These are phyloP conservation scores for Phalacrocorax brasilianus DNA, from an alignment of 2,113 vertebrate species.

Conservation along the genomic window DNA sequence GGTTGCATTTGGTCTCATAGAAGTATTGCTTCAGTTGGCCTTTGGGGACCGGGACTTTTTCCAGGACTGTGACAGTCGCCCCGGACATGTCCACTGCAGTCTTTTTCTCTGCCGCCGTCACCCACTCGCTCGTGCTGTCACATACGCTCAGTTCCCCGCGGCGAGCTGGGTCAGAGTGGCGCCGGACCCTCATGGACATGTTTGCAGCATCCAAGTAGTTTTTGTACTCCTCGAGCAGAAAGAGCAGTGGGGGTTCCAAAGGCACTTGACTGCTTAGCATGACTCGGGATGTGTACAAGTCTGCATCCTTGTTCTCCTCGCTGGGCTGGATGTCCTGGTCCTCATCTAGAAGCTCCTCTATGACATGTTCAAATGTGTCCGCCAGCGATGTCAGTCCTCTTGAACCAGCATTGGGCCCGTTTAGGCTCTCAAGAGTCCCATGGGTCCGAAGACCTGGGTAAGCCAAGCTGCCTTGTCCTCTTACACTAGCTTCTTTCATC, in stretches of 20 bases:
- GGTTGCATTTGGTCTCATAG: conserved; percentile 99
- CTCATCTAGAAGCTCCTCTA: conserved; percentile 96
- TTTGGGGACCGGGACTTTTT: conserved; percentile 97
- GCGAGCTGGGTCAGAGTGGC: conserved; percentile 95
- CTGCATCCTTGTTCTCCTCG: conserved; percentile 89
- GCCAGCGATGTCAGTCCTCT: conserved; percentile 87
- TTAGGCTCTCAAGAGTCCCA: conserved; percentile 89
- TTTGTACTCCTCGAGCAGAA: conserved; percentile 99
- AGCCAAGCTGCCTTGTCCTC: conserved; percentile 93
- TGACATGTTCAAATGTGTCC: conserved; percentile 96
- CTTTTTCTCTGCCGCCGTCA: conserved; percentile 99
- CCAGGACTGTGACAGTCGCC: conserved; percentile 95
- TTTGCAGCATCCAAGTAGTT: conserved; percentile 99
- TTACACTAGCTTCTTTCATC: conserved; percentile 92
- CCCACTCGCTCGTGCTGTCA: conserved; percentile 99
- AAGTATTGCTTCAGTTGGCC: conserved; percentile 99
- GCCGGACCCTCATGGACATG: conserved; percentile 98
- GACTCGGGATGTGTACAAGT: conserved; percentile 94
- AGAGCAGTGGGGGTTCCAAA: conserved; percentile 99
- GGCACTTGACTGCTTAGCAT: conserved; percentile 99
- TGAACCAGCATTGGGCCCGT: conserved; percentile 78
- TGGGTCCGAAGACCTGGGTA: conserved; percentile 92
- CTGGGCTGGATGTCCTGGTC: conserved; percentile 78
- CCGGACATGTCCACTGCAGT: conserved; percentile 99
- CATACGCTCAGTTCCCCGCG: conserved; percentile 97